Base-by-base conservation (phyloP, 2,113 vertebrate genomes). In the Vidua macroura region DNA sequence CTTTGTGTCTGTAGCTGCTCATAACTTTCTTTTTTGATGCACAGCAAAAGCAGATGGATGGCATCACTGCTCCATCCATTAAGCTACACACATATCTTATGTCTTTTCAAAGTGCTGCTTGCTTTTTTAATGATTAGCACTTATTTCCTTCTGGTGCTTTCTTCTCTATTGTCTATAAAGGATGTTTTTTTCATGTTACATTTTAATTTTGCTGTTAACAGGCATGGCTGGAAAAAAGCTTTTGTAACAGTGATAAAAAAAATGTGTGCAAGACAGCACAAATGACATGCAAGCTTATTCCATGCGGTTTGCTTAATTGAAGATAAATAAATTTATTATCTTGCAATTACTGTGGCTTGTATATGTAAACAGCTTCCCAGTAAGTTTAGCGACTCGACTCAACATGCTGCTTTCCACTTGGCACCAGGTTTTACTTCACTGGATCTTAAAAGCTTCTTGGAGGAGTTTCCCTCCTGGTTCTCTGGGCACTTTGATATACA, bases 301-400 rank as follows among this genome's bases (percentile, higher is more conserved):
- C 72, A n/a, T 39, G 66, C 75, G 13, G 46, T 66, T 86, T 91
- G 52, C 31, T 82, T 89, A 91, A 91, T 27, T 91, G 91, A 79
- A 91, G 84, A 87, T 79, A 91, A 95, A 89, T 64, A 58, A 77
- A 86, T 88, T 35, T 83, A 92, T 92, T 94, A 84, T 94, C 62
- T 87, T 79, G 52, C 53, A 82, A 73, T 91, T 95, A 89, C 49
- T 22, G 27, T 28, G 39, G 35, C 41, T 87, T 85, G 19, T 82
- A 39, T 56, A 43, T 46, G 20, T 76, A 96, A 92, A 92, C 7
- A 8, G 31, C 25, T 91, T 91, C 67, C 41, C n/a, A 92, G 28
- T 31, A 87, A 92, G 62, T 82, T 93, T 30, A 91, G 27, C 49
- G 84, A 6, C 69, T 75, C 2, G 0, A 44, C 23, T 56, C 30